A percentile compares a stretch with the other conserved stretches of the same genome.
These are phyloP conservation scores for Achroia grisella DNA, from an alignment of 1,140 invertebrate species.

Conservation along the genomic window DNA sequence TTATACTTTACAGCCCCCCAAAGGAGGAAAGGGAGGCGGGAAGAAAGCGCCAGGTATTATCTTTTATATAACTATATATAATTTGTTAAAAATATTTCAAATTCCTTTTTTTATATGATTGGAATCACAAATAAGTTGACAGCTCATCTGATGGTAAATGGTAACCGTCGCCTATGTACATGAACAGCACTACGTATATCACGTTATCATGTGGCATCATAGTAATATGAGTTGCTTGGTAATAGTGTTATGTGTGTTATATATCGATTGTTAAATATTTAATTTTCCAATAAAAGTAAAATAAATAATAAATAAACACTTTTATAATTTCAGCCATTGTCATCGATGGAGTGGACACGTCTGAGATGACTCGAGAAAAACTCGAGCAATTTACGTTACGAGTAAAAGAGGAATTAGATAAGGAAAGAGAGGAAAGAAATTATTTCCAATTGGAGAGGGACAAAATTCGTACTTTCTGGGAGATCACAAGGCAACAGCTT, in stretches of 20 bases:
- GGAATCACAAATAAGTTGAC: too few species aligned
- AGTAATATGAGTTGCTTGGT: too few species aligned
- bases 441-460: conserved; percentile 96
- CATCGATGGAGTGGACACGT: conserved; percentile 93
- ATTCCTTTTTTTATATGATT: too few species aligned
- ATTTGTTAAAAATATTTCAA: neutral
- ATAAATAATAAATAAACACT: too few species aligned
- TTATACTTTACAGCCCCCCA: conserved; percentile 48
- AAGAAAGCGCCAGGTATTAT: conserved; percentile 50
- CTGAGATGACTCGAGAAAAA: conserved; percentile 95
- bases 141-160: too few species aligned
- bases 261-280: too few species aligned
- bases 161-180: too few species aligned
- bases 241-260: too few species aligned
- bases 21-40: conserved; percentile 42
- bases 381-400: conserved; percentile 90
- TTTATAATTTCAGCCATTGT: conserved; percentile 75
- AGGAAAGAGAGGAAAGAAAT: conserved; percentile 95
- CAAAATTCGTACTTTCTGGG: conserved; percentile 95
- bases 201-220: too few species aligned
- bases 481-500: conserved; percentile 85
- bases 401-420: conserved; percentile 93
- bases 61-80: neutral
- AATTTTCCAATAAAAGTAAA: too few species aligned
- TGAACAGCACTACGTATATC: too few species aligned